Evolutionary conservation across 1,140 invertebrate species (phyloP), one percentile per base, ranked within the genome.

Genomic region (Watersipora subatra): DNA sequence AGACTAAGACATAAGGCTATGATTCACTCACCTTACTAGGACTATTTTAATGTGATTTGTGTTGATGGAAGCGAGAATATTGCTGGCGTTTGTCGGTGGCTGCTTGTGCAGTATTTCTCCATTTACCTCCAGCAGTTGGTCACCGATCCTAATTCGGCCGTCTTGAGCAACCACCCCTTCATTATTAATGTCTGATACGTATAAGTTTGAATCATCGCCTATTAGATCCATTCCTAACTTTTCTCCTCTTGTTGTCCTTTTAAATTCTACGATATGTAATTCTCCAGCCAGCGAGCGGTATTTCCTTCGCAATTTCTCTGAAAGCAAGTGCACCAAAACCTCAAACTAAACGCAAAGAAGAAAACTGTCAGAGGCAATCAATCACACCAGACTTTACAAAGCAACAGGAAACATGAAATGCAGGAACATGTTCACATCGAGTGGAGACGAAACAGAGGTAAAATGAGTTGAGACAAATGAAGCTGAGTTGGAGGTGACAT

Each of bases 111-210:
- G 80, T 15, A 95, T 90, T 58, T 89, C 86, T 17, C 93, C 93
- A 82, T 98, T 98, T 34, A 93, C 92, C 85, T 97, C 93, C 15
- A 97, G 81, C 68, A 99, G 88, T 79, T 98, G 93, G 77, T 99
- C 96, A 0, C 94, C 95, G 28, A 96, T 86, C 73, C 87, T 83
- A 1, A 99, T 85, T 3, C 87, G 83, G 2, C 88, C 87, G 28
- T 88, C 86, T 67, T 86, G 86, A 64, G 80, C 85, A 30, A 92
- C 88, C 0, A 86, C 82, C 24, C 93, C 93, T 0, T 87, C 88
- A 0, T 93, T 91, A 80, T 97, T 88, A 20, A 99, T 84, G 3
- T 93, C 95, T 71, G 92, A 94, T 29, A 99, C 87, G 80, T 96
- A 97, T 56, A 95, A 92, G 24, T 90, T 91, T 92, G 97, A 97